Evolutionary conservation across 2,797 vertebrate species (phyloP).

Genomic region (Limosa lapponica): DNA sequence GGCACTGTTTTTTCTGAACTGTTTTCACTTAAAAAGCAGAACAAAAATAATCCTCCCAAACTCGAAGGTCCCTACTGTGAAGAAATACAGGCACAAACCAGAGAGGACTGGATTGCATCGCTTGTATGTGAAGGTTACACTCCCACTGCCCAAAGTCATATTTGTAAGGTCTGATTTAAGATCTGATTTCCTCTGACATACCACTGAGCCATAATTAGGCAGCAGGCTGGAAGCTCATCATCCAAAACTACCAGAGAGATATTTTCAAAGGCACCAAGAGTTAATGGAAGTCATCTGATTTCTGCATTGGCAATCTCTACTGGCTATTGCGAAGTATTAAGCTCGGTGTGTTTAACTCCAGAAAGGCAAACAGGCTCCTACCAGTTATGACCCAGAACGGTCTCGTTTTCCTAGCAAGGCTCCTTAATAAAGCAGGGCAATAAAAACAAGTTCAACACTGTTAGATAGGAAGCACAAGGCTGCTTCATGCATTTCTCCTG

Average conservation of each 20-base stretch:
- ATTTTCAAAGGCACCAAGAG: slow-evolving; percentile 30
- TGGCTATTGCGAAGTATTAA: neutral
- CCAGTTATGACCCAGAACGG: neutral
- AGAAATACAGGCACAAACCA: neutral
- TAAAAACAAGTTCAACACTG: neutral
- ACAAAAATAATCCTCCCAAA: neutral
- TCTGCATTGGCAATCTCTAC: neutral
- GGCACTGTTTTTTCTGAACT: neutral
- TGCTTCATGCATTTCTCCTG: neutral
- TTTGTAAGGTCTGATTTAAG: neutral
- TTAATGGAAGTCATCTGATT: neutral
- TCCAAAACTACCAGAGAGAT: neutral
- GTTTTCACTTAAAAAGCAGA: neutral
- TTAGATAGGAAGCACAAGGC: neutral
- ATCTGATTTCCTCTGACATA: neutral
- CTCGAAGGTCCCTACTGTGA: neutral
- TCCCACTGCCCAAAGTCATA: neutral
- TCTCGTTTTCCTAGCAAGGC: neutral
- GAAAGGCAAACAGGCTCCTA: neutral
- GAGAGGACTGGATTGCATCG: neutral
- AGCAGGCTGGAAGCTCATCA: neutral
- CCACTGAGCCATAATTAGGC: neutral
- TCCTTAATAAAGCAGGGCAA: neutral
- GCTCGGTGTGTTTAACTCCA: neutral
- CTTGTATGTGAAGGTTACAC: neutral